Evolutionary conservation across 23 tunicate genomes (phyloP), one percentile per base, ranked within the genome.

Genomic region (Botrylloides violaceus): DNA sequence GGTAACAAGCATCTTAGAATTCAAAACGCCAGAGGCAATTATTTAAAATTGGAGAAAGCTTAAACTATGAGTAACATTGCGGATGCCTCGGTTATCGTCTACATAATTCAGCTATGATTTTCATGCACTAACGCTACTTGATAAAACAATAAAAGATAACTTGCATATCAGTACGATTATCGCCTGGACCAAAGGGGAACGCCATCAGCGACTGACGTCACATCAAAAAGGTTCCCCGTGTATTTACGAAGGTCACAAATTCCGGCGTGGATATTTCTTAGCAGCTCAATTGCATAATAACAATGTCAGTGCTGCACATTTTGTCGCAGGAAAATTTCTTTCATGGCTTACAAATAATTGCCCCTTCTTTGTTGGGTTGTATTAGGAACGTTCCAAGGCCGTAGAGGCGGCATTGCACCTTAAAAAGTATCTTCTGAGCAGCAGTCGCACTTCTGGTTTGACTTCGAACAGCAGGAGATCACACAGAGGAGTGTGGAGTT

Each of bases 401-500:
- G 15, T 9, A 43, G 74, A 26, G 26, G 37, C 23, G 37, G 7
- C 57, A 1, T 68, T 36, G 1, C 80, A 66, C 32, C 87, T 83
- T 4, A 92, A 30, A 32, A 92, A 84, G 61, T 76, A 92, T 64
- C 71, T 71, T 37, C 94, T 72, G 1, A 92, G 59, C 58, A 85
- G 38, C 24, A 72, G 61, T 4, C 98, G 79, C 1, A 92, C 93
- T 65, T 78, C 98, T 26, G 82, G 80, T 48, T 72, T 72, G 22
- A 81, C 64, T 26, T 92, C 93, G 58, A 59, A 76, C 24, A 92
- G 71, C 57, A 92, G 66, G 28, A 92, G 83, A 61, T 92, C 98
- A 48, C 98, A 84, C 48, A 92, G 30, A 28, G 71, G 66, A n/a
- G 25, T 33, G 72, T 92, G 88, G 32, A 92, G 81, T 27, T 81